Conservation (phyloP, 2,888 invertebrate species). For the Tenthredo scrophulariae region DNA sequence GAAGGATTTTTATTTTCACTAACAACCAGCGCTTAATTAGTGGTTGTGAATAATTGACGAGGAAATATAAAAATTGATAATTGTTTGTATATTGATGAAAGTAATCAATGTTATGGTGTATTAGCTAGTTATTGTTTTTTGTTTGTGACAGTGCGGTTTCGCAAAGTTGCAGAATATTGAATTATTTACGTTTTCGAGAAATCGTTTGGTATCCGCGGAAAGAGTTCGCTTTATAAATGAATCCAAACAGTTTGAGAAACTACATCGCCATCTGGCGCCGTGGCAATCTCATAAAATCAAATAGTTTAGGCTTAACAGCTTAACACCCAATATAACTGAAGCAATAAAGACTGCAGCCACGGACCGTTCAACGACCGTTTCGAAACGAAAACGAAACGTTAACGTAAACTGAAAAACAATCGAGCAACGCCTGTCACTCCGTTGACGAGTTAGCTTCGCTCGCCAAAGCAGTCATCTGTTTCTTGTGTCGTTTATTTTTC, state of each 20-base stretch:
- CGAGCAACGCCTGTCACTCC: conserved; percentile 75
- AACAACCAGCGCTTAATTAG: not conserved
- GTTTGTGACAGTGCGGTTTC: conserved; percentile 21
- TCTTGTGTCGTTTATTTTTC: conserved; percentile 75
- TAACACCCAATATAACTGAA: conserved; percentile 64
- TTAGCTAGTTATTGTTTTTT: not conserved
- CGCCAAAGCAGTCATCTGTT: conserved; percentile 74
- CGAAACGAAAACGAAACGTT: conserved; percentile 72
- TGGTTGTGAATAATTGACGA: not conserved
- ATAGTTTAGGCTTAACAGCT: conserved; percentile 66
- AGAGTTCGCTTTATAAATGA: conserved; percentile 50
- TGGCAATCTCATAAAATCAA: conserved; percentile 68
- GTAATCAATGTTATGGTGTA: not conserved
- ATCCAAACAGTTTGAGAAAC: conserved; percentile 49
- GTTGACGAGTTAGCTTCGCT: conserved; percentile 69
- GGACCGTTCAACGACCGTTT: conserved; percentile 74
- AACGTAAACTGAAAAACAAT: conserved; percentile 77
- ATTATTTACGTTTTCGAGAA: conserved; percentile 38
- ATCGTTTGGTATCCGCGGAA: conserved; percentile 42
- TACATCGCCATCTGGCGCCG: conserved; percentile 52
- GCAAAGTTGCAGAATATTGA: not conserved
- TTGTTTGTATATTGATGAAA: not conserved
- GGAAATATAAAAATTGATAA: not conserved
- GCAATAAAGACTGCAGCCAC: conserved; percentile 58
- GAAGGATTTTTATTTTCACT: not conserved